phyloP scores from a whole-genome alignment of 2,113 vertebrate genomes.

The Chloropsis hardwickii region DNA sequence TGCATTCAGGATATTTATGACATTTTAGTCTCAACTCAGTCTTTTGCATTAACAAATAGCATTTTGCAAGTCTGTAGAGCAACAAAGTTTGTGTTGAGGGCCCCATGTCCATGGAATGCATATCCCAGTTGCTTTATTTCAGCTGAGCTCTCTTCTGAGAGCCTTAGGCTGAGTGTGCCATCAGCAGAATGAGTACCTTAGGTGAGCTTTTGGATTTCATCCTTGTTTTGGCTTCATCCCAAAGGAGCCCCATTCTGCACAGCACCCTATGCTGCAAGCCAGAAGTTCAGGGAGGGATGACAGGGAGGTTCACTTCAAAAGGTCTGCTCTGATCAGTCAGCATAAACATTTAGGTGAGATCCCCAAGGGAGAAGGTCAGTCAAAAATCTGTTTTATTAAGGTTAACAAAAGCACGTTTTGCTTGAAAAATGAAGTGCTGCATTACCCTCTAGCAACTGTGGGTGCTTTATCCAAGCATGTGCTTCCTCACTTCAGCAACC shows the following conservation, averaged over 20 bases:
- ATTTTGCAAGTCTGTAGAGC: background rate
- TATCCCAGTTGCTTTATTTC: background rate
- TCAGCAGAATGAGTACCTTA: background rate
- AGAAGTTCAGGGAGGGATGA: background rate
- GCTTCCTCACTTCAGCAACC: background rate
- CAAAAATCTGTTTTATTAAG: background rate
- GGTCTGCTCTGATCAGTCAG: background rate
- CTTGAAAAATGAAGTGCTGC: background rate
- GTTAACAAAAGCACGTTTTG: background rate
- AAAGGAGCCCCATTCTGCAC: background rate
- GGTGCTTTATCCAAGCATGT: background rate
- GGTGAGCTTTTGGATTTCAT: background rate
- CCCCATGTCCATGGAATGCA: rapidly evolving
- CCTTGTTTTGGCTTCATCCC: background rate
- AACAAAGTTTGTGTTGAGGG: background rate
- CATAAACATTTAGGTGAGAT: background rate
- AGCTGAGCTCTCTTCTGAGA: background rate
- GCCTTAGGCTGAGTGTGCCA: background rate
- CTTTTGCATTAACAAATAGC: background rate
- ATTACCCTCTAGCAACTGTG: background rate
- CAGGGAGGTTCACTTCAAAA: background rate
- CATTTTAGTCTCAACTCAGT: background rate
- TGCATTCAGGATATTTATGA: background rate
- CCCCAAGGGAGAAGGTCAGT: background rate
- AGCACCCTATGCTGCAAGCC: background rate